Base-by-base conservation (phyloP, 2,888 invertebrate species). In the Synanthedon andrenaeformis region DNA sequence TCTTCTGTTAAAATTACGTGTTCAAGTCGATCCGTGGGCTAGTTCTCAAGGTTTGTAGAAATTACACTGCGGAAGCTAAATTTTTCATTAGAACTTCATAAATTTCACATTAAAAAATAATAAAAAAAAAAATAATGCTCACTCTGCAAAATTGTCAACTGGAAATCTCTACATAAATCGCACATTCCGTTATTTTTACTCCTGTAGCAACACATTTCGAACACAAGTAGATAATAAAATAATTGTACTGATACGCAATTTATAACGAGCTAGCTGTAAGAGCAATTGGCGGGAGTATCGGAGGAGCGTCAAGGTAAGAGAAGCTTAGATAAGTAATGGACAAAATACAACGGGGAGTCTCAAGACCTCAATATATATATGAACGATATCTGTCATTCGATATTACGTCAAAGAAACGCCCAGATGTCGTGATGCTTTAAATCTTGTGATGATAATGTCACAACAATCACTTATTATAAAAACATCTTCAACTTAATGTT, bases 401-500 rank as follows among this genome's bases (percentile, higher is more conserved):
- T 77, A 69, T 82, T 84, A 86, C 87, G 87, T 87, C 87, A 87
- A 80, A 84, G 81, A 70, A 82, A 82, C 84, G 84, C 82, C 84
- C 85, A 75, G 82, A 76, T 77, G 80, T 72, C 74, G 74, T 70
- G 79, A 77, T 79, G 75, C 69, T 72, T 79, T 75, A 75, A 82
- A 82, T 84, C 79, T 80, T 70, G 62, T 60, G 62, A 28, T 66
- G 82, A 84, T 83, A 84, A 70, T 70, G 72, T 64, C 73, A 74
- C 63, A 74, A 79, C 73, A 79, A 76, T 76, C 66, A 70, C 64
- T 71, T 71, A 63, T 68, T 72, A 67, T 66, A 70, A 67, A 68
- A 74, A 71, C 66, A 69, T 63, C 61, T 64, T 65, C 53, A 64
- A 52, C 8, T 35, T 35, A 35, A 35, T 35, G 35, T 35, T 35